Evolutionary conservation across 2,113 vertebrate species (phyloP).

Genomic region (Epinephelus lanceolatus): DNA sequence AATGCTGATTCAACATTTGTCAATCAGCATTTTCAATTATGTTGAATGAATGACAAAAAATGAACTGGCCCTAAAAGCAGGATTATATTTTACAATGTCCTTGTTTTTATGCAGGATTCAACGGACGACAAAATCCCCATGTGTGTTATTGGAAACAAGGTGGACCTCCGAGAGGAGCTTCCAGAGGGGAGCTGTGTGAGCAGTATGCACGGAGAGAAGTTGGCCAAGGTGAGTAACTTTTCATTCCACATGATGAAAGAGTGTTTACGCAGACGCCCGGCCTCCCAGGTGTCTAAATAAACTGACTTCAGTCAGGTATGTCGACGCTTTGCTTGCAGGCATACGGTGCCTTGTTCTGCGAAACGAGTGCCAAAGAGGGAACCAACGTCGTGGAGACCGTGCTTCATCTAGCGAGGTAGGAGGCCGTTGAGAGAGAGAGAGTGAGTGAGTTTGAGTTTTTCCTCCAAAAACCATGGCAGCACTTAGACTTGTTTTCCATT

Average conservation of each 20-base stretch:
- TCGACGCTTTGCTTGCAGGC: slow-evolving; percentile 66
- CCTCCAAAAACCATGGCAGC: slow-evolving; percentile 2
- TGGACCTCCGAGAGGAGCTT: slow-evolving; percentile 67
- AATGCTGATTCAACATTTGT: not conserved
- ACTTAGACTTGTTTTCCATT: not conserved
- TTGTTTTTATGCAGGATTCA: slow-evolving; percentile 67
- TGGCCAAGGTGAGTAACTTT: slow-evolving; percentile 74
- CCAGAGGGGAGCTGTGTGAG: slow-evolving; percentile 61
- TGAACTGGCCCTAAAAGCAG: not conserved
- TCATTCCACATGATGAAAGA: not conserved
- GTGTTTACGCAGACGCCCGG: not conserved
- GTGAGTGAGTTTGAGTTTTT: not conserved
- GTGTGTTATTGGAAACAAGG: slow-evolving; percentile 86
- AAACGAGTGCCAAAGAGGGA: slow-evolving; percentile 86
- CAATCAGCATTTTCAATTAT: too few species aligned
- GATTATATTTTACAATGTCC: not conserved
- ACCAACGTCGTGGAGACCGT: slow-evolving; percentile 80
- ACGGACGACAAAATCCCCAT: slow-evolving; percentile 66
- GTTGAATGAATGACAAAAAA: not conserved
- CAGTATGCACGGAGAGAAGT: slow-evolving; percentile 78
- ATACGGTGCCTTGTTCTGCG: slow-evolving; percentile 85
- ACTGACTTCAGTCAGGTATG: slow-evolving; percentile 23
- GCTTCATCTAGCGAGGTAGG: slow-evolving; percentile 82
- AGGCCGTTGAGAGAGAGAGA: not conserved
- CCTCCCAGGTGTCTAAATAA: slow-evolving; percentile 37